Percentiles rank a stretch among this genome's conserved stretches.
phyloP scores from a whole-genome alignment of 2,797 vertebrate genomes.

The Oryzias sinensis region DNA sequence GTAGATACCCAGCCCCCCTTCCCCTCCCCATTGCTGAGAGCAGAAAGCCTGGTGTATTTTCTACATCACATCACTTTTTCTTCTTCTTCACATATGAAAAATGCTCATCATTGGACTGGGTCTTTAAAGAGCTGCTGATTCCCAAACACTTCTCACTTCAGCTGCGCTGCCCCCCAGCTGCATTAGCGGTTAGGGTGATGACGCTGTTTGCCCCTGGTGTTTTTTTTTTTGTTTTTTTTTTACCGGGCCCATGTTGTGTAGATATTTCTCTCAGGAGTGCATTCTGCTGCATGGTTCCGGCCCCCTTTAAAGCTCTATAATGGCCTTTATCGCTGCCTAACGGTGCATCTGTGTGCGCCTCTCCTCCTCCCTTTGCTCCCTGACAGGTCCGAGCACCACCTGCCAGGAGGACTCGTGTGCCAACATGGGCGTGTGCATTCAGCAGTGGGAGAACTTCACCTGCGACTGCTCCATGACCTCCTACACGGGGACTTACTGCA shows the following conservation, averaged over 20 bases:
- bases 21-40: no score
- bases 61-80: no score
- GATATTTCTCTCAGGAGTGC: slow-evolving; percentile 40
- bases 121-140: slow-evolving; percentile 29
- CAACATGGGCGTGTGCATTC: slow-evolving; percentile 95
- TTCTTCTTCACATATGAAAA: no score
- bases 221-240: slow-evolving; percentile 20
- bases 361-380: not conserved
- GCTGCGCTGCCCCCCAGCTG: slow-evolving; percentile 33
- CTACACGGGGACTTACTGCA: slow-evolving; percentile 92
- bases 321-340: slow-evolving; percentile 23
- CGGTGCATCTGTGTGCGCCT: slow-evolving; percentile 29
- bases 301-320: slow-evolving; percentile 33
- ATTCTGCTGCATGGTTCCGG: slow-evolving; percentile 67
- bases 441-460: slow-evolving; percentile 97
- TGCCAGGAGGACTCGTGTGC: slow-evolving; percentile 97
- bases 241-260: slow-evolving; percentile 40
- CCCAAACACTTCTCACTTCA: slow-evolving; percentile 1
- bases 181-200: slow-evolving; percentile 51
- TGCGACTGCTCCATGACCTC: slow-evolving; percentile 98
- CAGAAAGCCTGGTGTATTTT: no score
- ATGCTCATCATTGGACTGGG: slow-evolving; percentile 13
- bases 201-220: slow-evolving; percentile 51
- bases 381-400: slow-evolving; percentile 90
- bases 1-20: no score